phyloP scores from a whole-genome alignment of 2,888 invertebrate genomes.

The Notodonta ziczac region DNA sequence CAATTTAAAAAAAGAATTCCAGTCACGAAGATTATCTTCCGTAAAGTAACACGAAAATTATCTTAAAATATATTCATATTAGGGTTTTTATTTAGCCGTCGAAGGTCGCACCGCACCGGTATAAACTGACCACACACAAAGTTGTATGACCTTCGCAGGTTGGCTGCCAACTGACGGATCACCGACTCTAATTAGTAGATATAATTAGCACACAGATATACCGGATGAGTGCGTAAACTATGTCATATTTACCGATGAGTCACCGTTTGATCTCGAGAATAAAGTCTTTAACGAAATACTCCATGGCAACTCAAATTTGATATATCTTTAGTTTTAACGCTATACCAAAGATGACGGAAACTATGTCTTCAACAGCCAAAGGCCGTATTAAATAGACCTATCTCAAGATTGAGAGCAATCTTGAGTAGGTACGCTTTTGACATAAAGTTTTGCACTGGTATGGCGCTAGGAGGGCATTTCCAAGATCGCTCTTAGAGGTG shows the following conservation, averaged over 20 bases:
- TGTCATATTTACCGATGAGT: constrained; percentile 31
- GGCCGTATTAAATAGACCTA: too few relatives aligned
- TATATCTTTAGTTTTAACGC: not conserved
- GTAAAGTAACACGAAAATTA: constrained; percentile 9
- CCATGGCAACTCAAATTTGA: too few relatives aligned
- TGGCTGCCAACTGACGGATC: constrained; percentile 28
- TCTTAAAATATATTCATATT: constrained; percentile 17
- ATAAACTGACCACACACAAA: constrained; percentile 36
- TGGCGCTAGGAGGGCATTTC: too few relatives aligned
- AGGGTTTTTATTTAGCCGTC: constrained; percentile 40
- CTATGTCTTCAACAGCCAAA: too few relatives aligned
- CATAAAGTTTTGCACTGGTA: too few relatives aligned
- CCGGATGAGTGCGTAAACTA: constrained; percentile 26
- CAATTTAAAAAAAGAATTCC: too few relatives aligned
- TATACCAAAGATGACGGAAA: too few relatives aligned
- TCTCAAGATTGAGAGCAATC: too few relatives aligned
- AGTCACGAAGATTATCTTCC: not conserved
- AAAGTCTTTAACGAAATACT: not conserved
- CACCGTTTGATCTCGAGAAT: constrained; percentile 21
- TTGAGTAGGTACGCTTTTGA: too few relatives aligned
- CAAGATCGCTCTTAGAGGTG: too few relatives aligned
- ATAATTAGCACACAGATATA: constrained; percentile 35
- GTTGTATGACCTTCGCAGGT: constrained; percentile 46
- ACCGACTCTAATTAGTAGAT: constrained; percentile 32
- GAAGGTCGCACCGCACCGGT: constrained; percentile 35